Conservation (phyloP, 1,140 invertebrate species). For the Sarcophaga peregrina region DNA sequence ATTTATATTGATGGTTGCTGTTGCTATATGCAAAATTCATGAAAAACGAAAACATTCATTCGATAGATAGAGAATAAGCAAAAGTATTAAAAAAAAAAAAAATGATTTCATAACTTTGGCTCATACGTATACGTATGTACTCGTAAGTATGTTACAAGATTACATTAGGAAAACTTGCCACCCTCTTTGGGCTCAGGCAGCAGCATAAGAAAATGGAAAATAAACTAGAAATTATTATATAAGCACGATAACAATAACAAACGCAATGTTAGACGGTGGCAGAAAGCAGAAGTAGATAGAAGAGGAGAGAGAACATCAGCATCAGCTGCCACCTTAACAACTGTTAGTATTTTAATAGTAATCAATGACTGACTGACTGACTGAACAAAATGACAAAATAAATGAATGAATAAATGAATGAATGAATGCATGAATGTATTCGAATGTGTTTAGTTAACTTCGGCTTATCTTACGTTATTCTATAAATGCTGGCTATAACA, state of each 20-base stretch:
- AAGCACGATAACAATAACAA: background rate
- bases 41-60: background rate
- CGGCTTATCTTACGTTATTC: background rate
- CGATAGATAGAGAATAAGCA: too few relatives aligned
- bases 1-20: background rate
- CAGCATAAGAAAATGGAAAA: background rate
- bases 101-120: too few relatives aligned
- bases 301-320: background rate
- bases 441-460: background rate
- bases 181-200: background rate
- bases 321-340: constrained; percentile 36
- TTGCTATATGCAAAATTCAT: constrained; percentile 18
- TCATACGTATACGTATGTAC: too few relatives aligned
- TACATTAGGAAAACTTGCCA: background rate
- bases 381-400: too few relatives aligned
- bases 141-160: background rate
- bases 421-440: too few relatives aligned
- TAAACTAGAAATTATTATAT: constrained; percentile 22
- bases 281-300: too few relatives aligned
- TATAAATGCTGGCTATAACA: background rate
- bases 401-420: too few relatives aligned
- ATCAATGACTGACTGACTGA: constrained; percentile 7
- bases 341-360: constrained; percentile 14
- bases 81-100: too few relatives aligned
- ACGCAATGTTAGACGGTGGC: too few relatives aligned